Conservation (phyloP, 1,140 invertebrate species). For the Dreissena rostriformis region DNA sequence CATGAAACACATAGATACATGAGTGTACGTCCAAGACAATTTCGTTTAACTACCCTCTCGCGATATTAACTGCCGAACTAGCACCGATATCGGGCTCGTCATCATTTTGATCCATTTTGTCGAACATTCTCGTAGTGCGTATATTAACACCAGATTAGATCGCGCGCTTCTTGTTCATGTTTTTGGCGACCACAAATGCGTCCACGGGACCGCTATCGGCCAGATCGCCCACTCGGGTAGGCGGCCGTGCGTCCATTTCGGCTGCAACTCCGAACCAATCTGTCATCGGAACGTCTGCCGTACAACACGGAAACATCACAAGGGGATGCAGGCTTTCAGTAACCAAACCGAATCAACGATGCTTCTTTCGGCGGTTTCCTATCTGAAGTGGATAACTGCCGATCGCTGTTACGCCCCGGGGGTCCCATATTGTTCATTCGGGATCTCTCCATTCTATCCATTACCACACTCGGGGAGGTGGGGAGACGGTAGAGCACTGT, state of each 20-base stretch:
- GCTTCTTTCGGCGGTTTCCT: slow-evolving; percentile 25
- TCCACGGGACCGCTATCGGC: too few relatives aligned
- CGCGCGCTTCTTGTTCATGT: too few relatives aligned
- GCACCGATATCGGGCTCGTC: too few relatives aligned
- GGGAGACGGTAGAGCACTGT: slow-evolving; percentile 15
- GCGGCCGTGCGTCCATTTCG: slow-evolving; percentile 22
- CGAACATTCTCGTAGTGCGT: too few relatives aligned
- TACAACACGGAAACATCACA: slow-evolving; percentile 2
- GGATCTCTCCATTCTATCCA: slow-evolving; percentile 20
- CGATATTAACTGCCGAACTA: too few relatives aligned
- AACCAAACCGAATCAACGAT: too few relatives aligned
- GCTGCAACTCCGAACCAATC: slow-evolving; percentile 49
- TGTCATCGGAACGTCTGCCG: slow-evolving; percentile 46
- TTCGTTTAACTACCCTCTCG: too few relatives aligned
- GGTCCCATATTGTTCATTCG: slow-evolving; percentile 46
- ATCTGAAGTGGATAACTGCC: slow-evolving; percentile 53
- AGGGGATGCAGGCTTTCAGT: slow-evolving; percentile 24
- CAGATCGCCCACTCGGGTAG: background rate
- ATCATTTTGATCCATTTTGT: too few relatives aligned
- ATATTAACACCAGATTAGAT: too few relatives aligned
- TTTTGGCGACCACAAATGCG: too few relatives aligned
- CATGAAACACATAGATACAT: too few relatives aligned
- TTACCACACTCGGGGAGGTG: slow-evolving; percentile 47
- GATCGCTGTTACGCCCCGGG: slow-evolving; percentile 12
- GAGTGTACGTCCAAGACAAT: too few relatives aligned